Base-by-base conservation (phyloP, 2,888 invertebrate species). In the Notodonta ziczac region DNA sequence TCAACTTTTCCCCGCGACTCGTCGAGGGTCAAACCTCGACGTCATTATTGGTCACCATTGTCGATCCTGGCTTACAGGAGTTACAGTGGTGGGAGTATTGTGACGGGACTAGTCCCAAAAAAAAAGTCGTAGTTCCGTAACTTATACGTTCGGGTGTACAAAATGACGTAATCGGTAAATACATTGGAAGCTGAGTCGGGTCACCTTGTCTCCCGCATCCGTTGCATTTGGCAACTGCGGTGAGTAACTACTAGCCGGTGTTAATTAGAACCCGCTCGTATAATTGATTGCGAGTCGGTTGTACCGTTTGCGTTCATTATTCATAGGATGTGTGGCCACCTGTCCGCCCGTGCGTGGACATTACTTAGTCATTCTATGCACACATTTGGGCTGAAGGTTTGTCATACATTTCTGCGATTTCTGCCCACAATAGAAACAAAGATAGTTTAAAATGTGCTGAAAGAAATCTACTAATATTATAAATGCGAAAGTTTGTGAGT, bases 161-260 rank as follows among this genome's bases (percentile, higher is more conserved):
- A 61, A 58, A 60, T 55, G 57, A 46, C 62, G 63, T 63, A 63
- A 69, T 39, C 59, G 48, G 16, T 16, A 48, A 55, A 59, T 52
- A 13, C 10, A 48, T 10, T 55, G 40, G 14, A 40, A 55, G 14
- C 40, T n/a, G 39, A 40, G 12, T 8, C 55, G 65, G 74, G 65
- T 65, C 64, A 67, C 81, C 83, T 80, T 80, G 83, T 76, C 78
- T 70, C 68, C 63, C 80, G 78, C 77, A 78, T 80, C 69, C 71
- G 75, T 65, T 74, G 69, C 78, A 76, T 78, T 82, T 81, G 78
- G 76, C 73, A 73, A 60, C 62, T 61, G 42, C 60, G 59, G 65
- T 56, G 67, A 66, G 69, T 70, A 24, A 1, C 24, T 24, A 76
- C 64, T 73, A 58, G 64, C 66, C 72, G 69, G 51, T 56, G 53